Conservation (phyloP, 2,797 vertebrate genomes). For the Aphelocoma californica region DNA sequence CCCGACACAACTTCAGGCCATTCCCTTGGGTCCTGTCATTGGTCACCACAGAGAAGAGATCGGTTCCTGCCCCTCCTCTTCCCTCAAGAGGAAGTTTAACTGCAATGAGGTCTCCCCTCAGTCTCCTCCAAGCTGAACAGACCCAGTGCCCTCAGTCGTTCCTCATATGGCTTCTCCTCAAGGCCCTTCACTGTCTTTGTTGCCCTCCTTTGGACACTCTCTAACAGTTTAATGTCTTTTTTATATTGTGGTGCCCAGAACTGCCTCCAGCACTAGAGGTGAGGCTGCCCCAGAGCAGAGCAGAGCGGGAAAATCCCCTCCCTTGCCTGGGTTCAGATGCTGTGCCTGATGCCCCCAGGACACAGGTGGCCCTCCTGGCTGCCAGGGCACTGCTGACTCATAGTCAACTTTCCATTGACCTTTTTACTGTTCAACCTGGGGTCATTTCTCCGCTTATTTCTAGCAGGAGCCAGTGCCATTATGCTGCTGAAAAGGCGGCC, state of each 20-base stretch:
- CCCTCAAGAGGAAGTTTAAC: neutral
- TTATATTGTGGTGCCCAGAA: neutral
- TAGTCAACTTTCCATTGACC: neutral
- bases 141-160: neutral
- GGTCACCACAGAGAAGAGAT: neutral
- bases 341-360: neutral
- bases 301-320: neutral
- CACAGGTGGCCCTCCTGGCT: neutral
- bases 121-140: neutral
- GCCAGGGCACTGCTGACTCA: neutral
- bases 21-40: fast-evolving
- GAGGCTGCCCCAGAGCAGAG: neutral
- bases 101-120: neutral
- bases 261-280: fast-evolving
- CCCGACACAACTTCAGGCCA: neutral
- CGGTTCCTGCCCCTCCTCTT: fast-evolving
- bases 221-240: neutral
- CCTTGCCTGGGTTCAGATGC: neutral
- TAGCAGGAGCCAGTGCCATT: neutral
- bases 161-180: fast-evolving
- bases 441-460: neutral
- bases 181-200: neutral
- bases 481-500: neutral
- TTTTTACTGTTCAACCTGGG: neutral
- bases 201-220: neutral